These are phyloP conservation scores for Bembecia ichneumoniformis DNA, from an alignment of 2,888 invertebrate genomes.

Conservation along the genomic window DNA sequence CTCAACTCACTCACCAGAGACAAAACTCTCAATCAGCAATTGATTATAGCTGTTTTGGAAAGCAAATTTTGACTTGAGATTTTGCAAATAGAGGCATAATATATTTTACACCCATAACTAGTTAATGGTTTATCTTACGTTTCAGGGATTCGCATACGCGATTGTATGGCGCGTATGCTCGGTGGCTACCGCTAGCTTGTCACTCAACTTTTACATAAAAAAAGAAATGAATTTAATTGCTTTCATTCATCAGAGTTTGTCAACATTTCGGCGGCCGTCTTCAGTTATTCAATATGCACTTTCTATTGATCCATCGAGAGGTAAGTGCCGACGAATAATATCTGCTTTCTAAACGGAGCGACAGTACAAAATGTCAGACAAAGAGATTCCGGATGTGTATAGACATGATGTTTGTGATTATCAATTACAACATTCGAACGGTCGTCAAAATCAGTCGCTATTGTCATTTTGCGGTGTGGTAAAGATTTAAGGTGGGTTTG, in stretches of 20 bases:
- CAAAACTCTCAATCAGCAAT: no score
- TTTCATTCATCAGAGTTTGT: background rate
- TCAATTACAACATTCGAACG: background rate
- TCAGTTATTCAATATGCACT: slow-evolving; percentile 23
- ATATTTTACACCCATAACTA: no score
- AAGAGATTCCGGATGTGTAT: slow-evolving; percentile 1
- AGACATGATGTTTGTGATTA: background rate
- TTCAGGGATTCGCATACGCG: no score
- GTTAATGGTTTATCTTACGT: no score
- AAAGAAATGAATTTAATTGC: no score
- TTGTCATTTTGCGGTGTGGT: no score
- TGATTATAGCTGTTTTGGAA: no score
- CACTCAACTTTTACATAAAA: background rate
- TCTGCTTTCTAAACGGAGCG: slow-evolving; percentile 12
- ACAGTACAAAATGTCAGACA: slow-evolving; percentile 11
- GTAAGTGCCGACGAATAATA: slow-evolving; percentile 24
- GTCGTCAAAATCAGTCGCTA: background rate
- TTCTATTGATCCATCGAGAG: slow-evolving; percentile 25
- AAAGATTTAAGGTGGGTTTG: no score
- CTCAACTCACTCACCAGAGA: no score
- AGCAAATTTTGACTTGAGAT: no score
- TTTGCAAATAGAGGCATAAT: no score
- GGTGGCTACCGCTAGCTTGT: background rate
- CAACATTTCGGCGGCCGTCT: slow-evolving; percentile 4
- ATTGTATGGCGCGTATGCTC: no score